Base-by-base conservation (phyloP, 2,113 vertebrate genomes). In the Desmodus rotundus region DNA sequence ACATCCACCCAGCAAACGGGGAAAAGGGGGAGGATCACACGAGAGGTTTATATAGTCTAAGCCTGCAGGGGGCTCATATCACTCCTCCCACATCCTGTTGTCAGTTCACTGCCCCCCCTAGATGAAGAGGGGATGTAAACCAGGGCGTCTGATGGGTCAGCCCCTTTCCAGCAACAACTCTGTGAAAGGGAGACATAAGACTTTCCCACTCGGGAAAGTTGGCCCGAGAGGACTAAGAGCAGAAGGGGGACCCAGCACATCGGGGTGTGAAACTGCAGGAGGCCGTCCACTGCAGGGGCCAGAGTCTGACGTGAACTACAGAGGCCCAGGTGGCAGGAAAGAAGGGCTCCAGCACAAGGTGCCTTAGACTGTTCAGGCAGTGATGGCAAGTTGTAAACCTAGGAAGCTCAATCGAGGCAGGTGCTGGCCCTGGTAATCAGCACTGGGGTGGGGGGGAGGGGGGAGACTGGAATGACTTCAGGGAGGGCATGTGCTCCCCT, bases 211-310 rank as follows among this genome's bases (percentile, higher is more conserved):
- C n/a, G 52, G 36, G 77, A 43, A 77, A 17, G 52, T 38, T 26
- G 26, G 45, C 31, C 28, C 56, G 15, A 20, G 65, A 12, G 12
- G 41, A 28, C 74, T 67, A 81, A 76, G 56, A 5, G 36, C 43
- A 43, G 41, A 20, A 17, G 11, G 31, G 6, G 6, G 7, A 19
- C 17, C 17, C 16, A 19, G 38, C 26, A n/a, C 4, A n/a, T 31
- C 8, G 4, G 31, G 7, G 4, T 11, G 12, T 26, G 7, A 31
- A 41, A 26, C n/a, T 58, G 19, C 47, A 54, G 41, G 41, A 47
- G 47, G 11, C 0, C 0, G 4, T 11, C 43, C 43, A 7, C 4
- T 13, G 4, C 10, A 50, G 28, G 22, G 33, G 8, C 5, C 6
- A 2, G 56, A 24, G n/a, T 20, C 68, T 13, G 7, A 47, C 2